phyloP scores from a whole-genome alignment of 2,113 vertebrate genomes.

The Porphyrio hochstetteri region DNA sequence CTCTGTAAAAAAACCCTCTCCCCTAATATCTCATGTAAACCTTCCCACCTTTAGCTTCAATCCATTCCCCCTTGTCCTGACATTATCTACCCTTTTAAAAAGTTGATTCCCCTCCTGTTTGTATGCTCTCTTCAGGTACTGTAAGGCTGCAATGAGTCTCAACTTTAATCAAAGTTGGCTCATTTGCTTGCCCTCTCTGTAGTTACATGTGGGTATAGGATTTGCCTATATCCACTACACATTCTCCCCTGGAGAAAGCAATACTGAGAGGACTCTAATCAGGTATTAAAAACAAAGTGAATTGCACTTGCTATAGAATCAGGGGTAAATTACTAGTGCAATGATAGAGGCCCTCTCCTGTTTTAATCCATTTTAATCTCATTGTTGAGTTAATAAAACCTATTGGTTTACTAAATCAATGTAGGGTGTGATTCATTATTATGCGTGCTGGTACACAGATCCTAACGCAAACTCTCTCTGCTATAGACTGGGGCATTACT shows the following conservation, averaged over 20 bases:
- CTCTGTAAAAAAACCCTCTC: no score
- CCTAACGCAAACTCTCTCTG: neutral
- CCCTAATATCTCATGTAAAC: no score
- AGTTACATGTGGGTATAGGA: neutral
- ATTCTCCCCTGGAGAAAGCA: neutral
- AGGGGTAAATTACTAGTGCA: slow-evolving; percentile 34
- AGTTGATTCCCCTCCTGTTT: no score
- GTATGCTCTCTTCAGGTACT: no score
- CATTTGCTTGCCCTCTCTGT: neutral
- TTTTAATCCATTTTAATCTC: slow-evolving; percentile 68
- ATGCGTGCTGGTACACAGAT: neutral
- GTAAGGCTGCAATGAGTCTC: neutral
- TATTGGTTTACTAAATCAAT: slow-evolving; percentile 61
- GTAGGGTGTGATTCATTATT: slow-evolving; percentile 52
- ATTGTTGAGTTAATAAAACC: slow-evolving; percentile 64
- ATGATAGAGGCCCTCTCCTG: slow-evolving; percentile 15
- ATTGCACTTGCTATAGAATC: slow-evolving; percentile 22
- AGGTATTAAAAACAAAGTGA: slow-evolving; percentile 19
- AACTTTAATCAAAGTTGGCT: neutral
- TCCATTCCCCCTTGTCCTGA: no score
- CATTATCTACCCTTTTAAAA: no score
- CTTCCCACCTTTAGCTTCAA: no score
- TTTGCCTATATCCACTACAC: neutral
- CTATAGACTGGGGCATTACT: neutral
- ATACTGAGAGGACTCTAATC: neutral